A percentile compares a stretch with the other conserved stretches of the same genome.
Evolutionary conservation across 2,888 invertebrate species (phyloP).

Genomic region (Xanthostigma xanthostigma): DNA sequence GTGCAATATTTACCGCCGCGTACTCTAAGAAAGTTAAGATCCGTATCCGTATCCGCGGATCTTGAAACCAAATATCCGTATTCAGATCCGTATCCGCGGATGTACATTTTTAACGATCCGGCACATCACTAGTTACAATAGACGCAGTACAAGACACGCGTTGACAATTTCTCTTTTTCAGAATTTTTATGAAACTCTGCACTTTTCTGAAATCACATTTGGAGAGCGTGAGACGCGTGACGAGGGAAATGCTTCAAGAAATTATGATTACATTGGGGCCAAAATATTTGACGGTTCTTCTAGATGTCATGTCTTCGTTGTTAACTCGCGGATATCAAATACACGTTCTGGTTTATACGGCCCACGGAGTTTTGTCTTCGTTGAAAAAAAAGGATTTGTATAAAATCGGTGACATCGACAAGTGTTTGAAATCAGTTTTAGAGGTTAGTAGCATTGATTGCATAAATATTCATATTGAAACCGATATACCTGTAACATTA

Average conservation of each 20-base stretch:
- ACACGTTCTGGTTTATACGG: constrained; percentile 81
- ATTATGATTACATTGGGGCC: constrained; percentile 78
- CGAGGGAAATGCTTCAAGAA: constrained; percentile 84
- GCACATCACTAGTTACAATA: too few species aligned
- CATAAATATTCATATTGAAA: background rate
- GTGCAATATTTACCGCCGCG: too few species aligned
- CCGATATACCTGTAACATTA: constrained; percentile 1
- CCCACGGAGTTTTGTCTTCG: constrained; percentile 66
- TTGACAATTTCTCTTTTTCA: constrained; percentile 26
- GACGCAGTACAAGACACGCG: too few species aligned
- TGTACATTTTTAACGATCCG: too few species aligned
- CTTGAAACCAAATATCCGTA: too few species aligned
- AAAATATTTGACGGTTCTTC: constrained; percentile 55
- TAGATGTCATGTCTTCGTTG: constrained; percentile 66
- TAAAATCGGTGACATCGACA: constrained; percentile 62
- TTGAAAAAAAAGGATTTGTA: constrained; percentile 44
- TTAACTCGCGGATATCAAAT: constrained; percentile 84
- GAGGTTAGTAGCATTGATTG: constrained; percentile 34
- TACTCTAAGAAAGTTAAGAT: too few species aligned
- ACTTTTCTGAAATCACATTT: constrained; percentile 80
- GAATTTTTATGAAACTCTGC: constrained; percentile 76
- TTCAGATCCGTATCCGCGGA: too few species aligned
- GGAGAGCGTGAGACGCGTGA: constrained; percentile 68
- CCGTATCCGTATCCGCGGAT: too few species aligned
- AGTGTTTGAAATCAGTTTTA: constrained; percentile 58